Conservation (phyloP, 1,140 invertebrate genomes). For the Heliothis subflexa region DNA sequence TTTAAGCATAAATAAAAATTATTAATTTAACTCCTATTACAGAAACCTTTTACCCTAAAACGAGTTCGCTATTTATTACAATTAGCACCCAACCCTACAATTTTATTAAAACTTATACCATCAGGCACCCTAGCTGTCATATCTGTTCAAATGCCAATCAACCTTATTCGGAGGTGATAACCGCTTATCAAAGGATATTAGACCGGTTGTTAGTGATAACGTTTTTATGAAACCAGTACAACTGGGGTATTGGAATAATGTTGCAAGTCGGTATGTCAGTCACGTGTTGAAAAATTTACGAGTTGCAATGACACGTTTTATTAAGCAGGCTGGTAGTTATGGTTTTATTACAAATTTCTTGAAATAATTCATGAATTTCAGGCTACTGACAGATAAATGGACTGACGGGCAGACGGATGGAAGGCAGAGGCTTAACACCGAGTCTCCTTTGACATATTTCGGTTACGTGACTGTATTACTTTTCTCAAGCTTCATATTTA, state of each 20-base stretch:
- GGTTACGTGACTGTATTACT: no score
- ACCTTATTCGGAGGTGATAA: conserved; percentile 26
- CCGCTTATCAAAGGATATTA: conserved; percentile 19
- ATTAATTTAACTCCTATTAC: no score
- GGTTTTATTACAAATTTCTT: no score
- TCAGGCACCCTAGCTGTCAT: neutral
- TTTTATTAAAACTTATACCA: neutral
- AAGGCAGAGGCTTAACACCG: no score
- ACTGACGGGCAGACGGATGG: no score
- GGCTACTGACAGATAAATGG: no score
- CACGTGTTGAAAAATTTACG: neutral
- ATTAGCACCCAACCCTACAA: neutral
- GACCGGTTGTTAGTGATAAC: conserved; percentile 20
- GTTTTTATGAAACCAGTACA: conserved; percentile 8
- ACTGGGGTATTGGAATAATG: neutral
- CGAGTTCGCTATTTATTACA: neutral
- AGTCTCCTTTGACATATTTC: no score
- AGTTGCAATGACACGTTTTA: neutral
- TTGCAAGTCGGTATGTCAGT: neutral
- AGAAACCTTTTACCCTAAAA: neutral
- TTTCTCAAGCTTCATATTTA: no score
- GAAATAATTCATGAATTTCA: no score
- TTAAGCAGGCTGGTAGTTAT: neutral
- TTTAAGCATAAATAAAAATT: no score
- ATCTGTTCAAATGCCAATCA: conserved; percentile 2